Base-by-base conservation (phyloP, 2,797 vertebrate genomes). In the Myioborus melanocephalus region DNA sequence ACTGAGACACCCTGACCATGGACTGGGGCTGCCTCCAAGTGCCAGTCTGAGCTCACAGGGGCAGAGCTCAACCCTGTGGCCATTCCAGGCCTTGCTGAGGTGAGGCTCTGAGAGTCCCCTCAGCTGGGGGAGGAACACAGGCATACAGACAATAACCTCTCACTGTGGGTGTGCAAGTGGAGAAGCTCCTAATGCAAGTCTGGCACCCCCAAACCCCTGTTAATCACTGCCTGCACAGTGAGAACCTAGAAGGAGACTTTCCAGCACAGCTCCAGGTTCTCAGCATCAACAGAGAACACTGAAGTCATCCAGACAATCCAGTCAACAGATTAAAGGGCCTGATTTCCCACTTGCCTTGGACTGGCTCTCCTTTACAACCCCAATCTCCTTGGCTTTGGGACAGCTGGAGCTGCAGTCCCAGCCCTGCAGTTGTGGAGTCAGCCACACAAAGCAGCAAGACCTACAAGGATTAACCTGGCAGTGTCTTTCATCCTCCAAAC, bases 151-250 rank as follows among this genome's bases (percentile, higher is more conserved):
- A 69, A 41, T 3, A 34, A 61, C 35, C 20, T 30, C 6, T 12
- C 4, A 0, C 71, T 20, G 64, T 5, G 1, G 34, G 17, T 30
- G 3, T 7, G 34, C 39, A 64, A 66, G 71, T 6, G 26, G 0
- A 34, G 49, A 49, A 68, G 79, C 39, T 23, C 52, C 32, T 22
- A 32, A 20, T 1, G 6, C 32, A 72, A 72, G 32, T 8, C 12
- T 64, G 63, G 16, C 39, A 52, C 46, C 34, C 44, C 72, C 37
- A 75, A 93, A 77, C 2, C 27, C 47, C 64, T 57, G 49, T 19
- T 87, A 50, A 83, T 52, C 81, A 73, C 27, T 17, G 39, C 56
- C 91, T 84, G 70, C 59, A 41, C 35, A 20, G 39, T 7, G 21
- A 68, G 80, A 65, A 56, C 72, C 12, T 49, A n/a, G 70, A 56